Percentiles rank a stretch among this genome's conserved stretches.
These are phyloP conservation scores for Halichoeres trimaculatus DNA, from an alignment of 2,113 vertebrate species.

Conservation along the genomic window DNA sequence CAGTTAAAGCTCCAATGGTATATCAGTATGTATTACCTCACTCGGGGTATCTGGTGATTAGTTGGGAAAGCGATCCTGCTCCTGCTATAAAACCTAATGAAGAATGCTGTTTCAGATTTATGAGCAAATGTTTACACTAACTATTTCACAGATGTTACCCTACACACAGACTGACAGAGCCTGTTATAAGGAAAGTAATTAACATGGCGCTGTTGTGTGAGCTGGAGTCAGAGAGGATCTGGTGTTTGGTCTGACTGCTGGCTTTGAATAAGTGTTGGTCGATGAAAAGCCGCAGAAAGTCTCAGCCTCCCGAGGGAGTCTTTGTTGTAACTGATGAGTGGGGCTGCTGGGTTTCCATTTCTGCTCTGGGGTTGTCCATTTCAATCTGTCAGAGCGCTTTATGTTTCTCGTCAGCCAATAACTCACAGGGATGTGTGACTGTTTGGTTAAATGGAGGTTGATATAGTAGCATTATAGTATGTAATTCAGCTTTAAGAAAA, in stretches of 20 bases:
- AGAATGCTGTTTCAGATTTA: slow-evolving; percentile 34
- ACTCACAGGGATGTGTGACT: neutral
- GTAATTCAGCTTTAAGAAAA: neutral
- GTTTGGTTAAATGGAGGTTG: neutral
- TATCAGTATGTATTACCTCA: slow-evolving; percentile 19
- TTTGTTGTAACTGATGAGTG: slow-evolving; percentile 70
- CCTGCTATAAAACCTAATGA: slow-evolving; percentile 21
- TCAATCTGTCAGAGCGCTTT: slow-evolving; percentile 1
- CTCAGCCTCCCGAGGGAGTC: slow-evolving; percentile 39
- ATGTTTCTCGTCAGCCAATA: neutral
- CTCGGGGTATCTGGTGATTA: neutral
- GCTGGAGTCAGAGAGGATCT: slow-evolving; percentile 7
- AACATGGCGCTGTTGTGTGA: slow-evolving; percentile 28
- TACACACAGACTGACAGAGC: slow-evolving; percentile 23
- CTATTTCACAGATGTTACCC: slow-evolving; percentile 17
- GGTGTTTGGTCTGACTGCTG: slow-evolving; percentile 22
- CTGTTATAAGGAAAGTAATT: slow-evolving; percentile 21
- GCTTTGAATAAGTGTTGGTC: slow-evolving; percentile 53
- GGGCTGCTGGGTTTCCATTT: slow-evolving; percentile 53
- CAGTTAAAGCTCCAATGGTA: slow-evolving; percentile 18
- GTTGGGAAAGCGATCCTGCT: slow-evolving; percentile 1
- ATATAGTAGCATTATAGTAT: neutral
- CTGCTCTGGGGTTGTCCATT: slow-evolving; percentile 26
- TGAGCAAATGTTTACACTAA: slow-evolving; percentile 22
- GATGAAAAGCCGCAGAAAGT: slow-evolving; percentile 61